Conservation (phyloP, 2,888 invertebrate genomes). For the Cosmorhoe ocellata region DNA sequence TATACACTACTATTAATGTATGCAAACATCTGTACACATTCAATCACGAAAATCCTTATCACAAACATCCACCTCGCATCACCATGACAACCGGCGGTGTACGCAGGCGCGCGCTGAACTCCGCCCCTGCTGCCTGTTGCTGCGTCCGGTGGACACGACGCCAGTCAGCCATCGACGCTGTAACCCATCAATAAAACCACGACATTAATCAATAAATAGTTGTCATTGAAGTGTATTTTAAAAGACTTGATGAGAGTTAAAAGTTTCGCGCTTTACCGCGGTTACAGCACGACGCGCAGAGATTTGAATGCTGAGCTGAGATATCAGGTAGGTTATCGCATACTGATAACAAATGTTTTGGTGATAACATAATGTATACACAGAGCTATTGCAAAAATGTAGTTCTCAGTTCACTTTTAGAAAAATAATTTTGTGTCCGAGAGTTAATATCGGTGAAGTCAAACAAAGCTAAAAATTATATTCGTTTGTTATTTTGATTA, state of each 20-base stretch:
- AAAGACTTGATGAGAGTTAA: slow-evolving; percentile 29
- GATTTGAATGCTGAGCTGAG: slow-evolving; percentile 22
- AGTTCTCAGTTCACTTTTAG: no score
- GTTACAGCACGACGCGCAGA: slow-evolving; percentile 11
- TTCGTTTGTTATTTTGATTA: no score
- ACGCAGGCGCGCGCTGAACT: slow-evolving; percentile 69
- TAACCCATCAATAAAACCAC: slow-evolving; percentile 43
- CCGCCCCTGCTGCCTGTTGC: slow-evolving; percentile 80
- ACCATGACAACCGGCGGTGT: slow-evolving; percentile 66
- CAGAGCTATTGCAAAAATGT: no score
- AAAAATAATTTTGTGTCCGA: no score
- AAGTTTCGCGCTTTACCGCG: slow-evolving; percentile 18
- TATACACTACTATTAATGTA: slow-evolving; percentile 10
- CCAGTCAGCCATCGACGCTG: slow-evolving; percentile 67
- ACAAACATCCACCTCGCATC: slow-evolving; percentile 77
- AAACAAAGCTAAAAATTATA: no score
- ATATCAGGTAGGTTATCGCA: slow-evolving; percentile 28
- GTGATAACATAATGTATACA: not conserved
- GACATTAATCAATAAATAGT: slow-evolving; percentile 23
- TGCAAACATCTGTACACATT: slow-evolving; percentile 48
- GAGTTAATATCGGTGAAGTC: no score
- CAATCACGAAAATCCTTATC: slow-evolving; percentile 35
- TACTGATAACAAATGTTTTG: slow-evolving; percentile 12
- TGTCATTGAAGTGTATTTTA: slow-evolving; percentile 14
- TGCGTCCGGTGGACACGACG: slow-evolving; percentile 44